phyloP scores from a whole-genome alignment of 2,888 invertebrate genomes.

The Sarcophaga carnaria region DNA sequence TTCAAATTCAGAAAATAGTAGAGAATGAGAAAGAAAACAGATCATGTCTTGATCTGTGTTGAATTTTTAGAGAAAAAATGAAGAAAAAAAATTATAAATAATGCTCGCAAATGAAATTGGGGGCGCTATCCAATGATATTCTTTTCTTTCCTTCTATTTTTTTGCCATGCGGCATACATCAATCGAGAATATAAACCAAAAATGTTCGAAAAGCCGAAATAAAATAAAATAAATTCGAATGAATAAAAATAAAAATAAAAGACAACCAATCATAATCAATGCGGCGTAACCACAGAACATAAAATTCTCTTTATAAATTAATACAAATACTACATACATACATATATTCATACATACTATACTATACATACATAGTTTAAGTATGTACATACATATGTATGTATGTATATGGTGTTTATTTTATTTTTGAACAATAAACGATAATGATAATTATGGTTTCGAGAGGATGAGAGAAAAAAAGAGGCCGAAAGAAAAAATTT shows the following conservation, averaged over 20 bases:
- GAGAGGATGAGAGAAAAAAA: not conserved
- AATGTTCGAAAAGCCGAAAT: conserved; percentile 44
- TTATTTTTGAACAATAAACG: not conserved
- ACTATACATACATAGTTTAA: not conserved
- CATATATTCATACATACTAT: too few relatives aligned
- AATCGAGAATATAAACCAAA: conserved; percentile 75
- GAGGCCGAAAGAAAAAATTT: conserved; percentile 23
- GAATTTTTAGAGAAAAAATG: conserved; percentile 39
- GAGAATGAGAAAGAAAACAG: conserved; percentile 3
- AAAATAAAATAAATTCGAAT: conserved; percentile 45
- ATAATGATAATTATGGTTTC: not conserved
- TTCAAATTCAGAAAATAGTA: not conserved
- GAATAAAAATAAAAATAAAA: conserved; percentile 38
- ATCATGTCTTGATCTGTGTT: conserved; percentile 12
- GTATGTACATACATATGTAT: not conserved
- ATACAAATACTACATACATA: conserved; percentile 22
- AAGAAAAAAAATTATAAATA: conserved; percentile 67
- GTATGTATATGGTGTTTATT: not conserved
- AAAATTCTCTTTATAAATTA: conserved; percentile 51
- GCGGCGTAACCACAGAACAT: conserved; percentile 75
- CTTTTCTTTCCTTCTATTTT: conserved; percentile 52
- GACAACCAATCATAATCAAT: conserved; percentile 78
- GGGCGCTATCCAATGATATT: conserved; percentile 65
- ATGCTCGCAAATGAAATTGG: conserved; percentile 38
- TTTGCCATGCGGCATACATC: conserved; percentile 74